phyloP scores from a whole-genome alignment of 2,888 invertebrate genomes.

The Caenorhabditis uteleia region DNA sequence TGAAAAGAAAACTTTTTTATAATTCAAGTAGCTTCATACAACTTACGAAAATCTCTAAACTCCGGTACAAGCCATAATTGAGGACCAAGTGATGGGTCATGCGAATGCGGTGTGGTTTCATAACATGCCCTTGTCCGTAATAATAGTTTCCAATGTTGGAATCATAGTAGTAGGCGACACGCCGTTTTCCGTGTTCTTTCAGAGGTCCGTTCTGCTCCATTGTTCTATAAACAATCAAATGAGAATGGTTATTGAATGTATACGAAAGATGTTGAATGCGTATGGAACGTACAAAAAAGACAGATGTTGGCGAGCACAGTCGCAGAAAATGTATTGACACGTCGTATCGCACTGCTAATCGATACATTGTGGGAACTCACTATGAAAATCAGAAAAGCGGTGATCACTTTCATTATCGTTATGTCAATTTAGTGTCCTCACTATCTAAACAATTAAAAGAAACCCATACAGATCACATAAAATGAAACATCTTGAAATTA shows the following conservation, averaged over 20 bases:
- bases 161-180: conserved; percentile 68
- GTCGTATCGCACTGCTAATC: too few relatives aligned
- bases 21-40: conserved; percentile 5
- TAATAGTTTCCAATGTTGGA: conserved; percentile 98
- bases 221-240: conserved; percentile 5
- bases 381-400: too few relatives aligned
- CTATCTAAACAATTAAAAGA: too few relatives aligned
- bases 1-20: conserved; percentile 71
- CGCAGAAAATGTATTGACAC: conserved; percentile 3
- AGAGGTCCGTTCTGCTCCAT: conserved; percentile 41
- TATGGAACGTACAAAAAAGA: too few relatives aligned
- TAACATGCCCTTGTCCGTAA: conserved; percentile 97
- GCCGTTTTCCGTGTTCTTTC: conserved; percentile 61
- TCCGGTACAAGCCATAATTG: conserved; percentile 97
- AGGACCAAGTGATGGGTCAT: conserved; percentile 98
- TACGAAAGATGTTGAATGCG: too few relatives aligned
- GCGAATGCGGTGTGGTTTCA: conserved; percentile 99
- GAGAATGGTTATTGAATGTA: too few relatives aligned
- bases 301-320: neutral
- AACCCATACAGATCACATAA: too few relatives aligned
- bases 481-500: too few relatives aligned
- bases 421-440: too few relatives aligned
- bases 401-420: too few relatives aligned
- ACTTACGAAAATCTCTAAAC: conserved; percentile 99
- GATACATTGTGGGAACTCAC: too few relatives aligned